Evolutionary conservation across 2,888 invertebrate genomes (phyloP), one percentile per base, ranked within the genome.

Genomic region (Chymomyza caudatula): DNA sequence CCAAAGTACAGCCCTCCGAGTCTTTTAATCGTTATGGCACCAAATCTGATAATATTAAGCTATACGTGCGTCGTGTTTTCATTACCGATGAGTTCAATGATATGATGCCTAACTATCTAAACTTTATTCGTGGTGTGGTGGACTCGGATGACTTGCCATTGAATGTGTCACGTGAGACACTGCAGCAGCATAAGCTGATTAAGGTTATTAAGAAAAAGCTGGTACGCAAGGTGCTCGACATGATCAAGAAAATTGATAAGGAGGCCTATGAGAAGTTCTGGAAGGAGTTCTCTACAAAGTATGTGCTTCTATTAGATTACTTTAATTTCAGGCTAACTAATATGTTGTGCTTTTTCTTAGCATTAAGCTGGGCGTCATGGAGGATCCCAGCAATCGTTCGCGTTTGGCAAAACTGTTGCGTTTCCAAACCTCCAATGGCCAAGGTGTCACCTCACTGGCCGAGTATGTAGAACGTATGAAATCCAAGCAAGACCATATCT

Each of bases 21-120:
- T 95, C 95, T 84, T 99, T 99, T 93, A 97, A 97, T 91, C 94
- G 94, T 88, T 99, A 99, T 90, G 99, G 98, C 81, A 96, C 97
- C 76, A 96, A 96, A 89, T 94, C 95, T 3, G 98, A 98, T 90
- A 95, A 97, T 91, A 98, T 98, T 87, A 98, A 98, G 91, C 92
- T 99, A 70, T 99, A 97, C 91, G 99, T 99, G 63, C 94, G 99
- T 67, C 93, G 99, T 69, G 99, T 99, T 15, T 99, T 99, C 92
- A 99, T 99, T 91, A 99, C 99, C 6, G 99, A 99, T 90, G 98
- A 99, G 92, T 99, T 99, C 92, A 97, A 97, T 90, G 99, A 99
- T 89, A 97, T 99, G 95, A 97, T 99, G 95, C 99, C 99, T 75
- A 98, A 96, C 90, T 99, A 98, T 91, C 92, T 99, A 80, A 95